A percentile compares a stretch with the other conserved stretches of the same genome.
Evolutionary conservation across 1,140 invertebrate species (phyloP).

Genomic region (Mactra quadrangularis): DNA sequence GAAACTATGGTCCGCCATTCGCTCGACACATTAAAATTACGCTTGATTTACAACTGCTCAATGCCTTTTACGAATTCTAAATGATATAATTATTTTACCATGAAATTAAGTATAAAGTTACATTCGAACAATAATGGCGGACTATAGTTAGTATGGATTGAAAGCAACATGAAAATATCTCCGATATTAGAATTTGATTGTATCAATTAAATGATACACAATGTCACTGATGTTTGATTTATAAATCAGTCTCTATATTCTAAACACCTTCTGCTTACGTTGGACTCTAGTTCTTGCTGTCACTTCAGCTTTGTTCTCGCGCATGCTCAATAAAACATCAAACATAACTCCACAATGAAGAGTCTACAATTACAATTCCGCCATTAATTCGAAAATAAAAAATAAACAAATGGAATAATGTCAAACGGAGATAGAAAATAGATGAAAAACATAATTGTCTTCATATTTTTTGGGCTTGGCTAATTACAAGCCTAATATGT

Average conservation of each 20-base stretch:
- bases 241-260: neutral
- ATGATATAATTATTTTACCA: constrained; percentile 55
- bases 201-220: constrained; percentile 18
- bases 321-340: no score
- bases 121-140: constrained; percentile 14
- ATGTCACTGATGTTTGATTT: constrained; percentile 8
- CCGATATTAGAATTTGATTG: constrained; percentile 8
- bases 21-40: constrained; percentile 57
- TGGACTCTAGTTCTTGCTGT: neutral
- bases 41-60: constrained; percentile 53
- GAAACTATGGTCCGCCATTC: constrained; percentile 11
- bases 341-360: no score
- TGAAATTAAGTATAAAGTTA: constrained; percentile 53
- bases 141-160: neutral
- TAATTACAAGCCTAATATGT: no score
- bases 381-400: no score
- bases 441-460: no score
- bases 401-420: no score
- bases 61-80: neutral
- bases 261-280: no score
- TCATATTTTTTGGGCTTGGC: no score
- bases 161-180: neutral
- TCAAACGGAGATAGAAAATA: no score
- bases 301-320: neutral
- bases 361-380: no score